These are phyloP conservation scores for Aphyosemion australe DNA, from an alignment of 2,113 vertebrate genomes.

Conservation along the genomic window DNA sequence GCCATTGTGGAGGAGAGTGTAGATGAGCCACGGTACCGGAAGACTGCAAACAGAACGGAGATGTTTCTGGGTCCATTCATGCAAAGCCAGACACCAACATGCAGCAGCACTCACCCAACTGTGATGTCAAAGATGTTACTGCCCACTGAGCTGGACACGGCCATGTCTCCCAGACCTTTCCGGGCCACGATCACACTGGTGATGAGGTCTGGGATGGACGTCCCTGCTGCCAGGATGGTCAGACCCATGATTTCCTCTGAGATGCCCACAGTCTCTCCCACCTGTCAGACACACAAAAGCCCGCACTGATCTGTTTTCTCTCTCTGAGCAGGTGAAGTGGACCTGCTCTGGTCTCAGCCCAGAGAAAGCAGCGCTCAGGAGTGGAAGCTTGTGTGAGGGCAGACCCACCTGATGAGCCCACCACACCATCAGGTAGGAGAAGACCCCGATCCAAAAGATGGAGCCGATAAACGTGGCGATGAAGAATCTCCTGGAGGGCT, in stretches of 20 bases:
- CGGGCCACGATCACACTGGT: slow-evolving; percentile 81
- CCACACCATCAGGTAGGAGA: slow-evolving; percentile 83
- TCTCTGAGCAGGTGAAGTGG: no score
- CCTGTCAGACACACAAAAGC: slow-evolving; percentile 37
- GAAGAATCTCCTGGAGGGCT: slow-evolving; percentile 75
- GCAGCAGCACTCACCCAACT: slow-evolving; percentile 56
- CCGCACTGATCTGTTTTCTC: neutral
- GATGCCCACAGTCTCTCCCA: slow-evolving; percentile 78
- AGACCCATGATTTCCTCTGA: slow-evolving; percentile 81
- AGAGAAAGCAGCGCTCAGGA: no score
- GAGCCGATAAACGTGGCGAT: slow-evolving; percentile 72
- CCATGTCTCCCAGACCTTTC: slow-evolving; percentile 81
- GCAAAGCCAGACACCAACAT: neutral
- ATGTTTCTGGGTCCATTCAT: neutral
- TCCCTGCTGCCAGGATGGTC: slow-evolving; percentile 80
- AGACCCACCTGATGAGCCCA: slow-evolving; percentile 79
- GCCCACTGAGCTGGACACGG: slow-evolving; percentile 81
- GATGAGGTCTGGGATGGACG: slow-evolving; percentile 81
- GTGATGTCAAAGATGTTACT: slow-evolving; percentile 83
- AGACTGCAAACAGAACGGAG: slow-evolving; percentile 57
- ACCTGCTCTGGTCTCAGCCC: no score
- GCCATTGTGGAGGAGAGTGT: slow-evolving; percentile 54
- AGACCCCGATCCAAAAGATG: slow-evolving; percentile 78
- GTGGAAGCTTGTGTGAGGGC: no score
- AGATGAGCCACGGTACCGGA: slow-evolving; percentile 77